Conservation (phyloP, 2,113 vertebrate genomes). For the Mobula hypostoma region DNA sequence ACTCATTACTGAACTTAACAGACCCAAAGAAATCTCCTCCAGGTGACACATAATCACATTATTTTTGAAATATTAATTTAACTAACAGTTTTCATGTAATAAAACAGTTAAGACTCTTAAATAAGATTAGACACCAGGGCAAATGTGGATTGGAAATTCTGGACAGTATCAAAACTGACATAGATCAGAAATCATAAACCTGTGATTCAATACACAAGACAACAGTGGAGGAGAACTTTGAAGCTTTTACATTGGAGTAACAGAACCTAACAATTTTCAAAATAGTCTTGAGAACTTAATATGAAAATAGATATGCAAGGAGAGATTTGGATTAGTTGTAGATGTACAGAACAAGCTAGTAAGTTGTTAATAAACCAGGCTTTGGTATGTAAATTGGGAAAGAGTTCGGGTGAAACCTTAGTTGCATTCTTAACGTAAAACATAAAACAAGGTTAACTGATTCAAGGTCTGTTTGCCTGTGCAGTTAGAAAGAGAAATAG, state of each 20-base stretch:
- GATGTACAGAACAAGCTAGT: not conserved
- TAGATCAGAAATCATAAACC: not conserved
- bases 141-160: not conserved
- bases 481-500: not conserved
- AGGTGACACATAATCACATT: not conserved
- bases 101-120: not conserved
- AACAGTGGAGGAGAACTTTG: too few relatives aligned
- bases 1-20: not conserved
- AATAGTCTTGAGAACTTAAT: not conserved
- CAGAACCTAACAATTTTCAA: not conserved
- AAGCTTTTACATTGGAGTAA: not conserved
- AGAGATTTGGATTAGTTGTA: not conserved
- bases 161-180: not conserved
- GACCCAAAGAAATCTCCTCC: not conserved
- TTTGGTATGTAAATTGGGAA: not conserved
- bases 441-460: not conserved
- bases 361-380: not conserved
- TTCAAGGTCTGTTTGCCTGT: not conserved
- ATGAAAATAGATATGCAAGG: not conserved
- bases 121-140: not conserved
- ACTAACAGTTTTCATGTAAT: not conserved
- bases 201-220: not conserved
- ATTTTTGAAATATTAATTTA: not conserved
- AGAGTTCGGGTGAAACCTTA: not conserved
- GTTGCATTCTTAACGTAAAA: not conserved